Conservation (phyloP, 1,140 invertebrate species). For the Linepithema humile region DNA sequence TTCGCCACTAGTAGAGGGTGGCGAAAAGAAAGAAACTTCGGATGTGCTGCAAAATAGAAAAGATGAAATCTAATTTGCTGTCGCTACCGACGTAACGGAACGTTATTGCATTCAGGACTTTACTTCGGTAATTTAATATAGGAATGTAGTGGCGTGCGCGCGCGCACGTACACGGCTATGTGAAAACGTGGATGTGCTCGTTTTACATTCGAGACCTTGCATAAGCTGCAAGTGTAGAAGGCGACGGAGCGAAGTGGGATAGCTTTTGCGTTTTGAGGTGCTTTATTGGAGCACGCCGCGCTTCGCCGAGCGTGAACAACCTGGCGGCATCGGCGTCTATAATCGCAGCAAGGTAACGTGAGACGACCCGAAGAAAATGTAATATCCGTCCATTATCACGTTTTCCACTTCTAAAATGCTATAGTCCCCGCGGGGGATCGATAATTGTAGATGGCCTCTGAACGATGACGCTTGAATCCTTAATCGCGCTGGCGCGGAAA, state of each 20-base stretch:
- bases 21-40: neutral
- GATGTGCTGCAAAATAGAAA: neutral
- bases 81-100: slow-evolving; percentile 4
- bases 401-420: slow-evolving; percentile 32
- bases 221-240: slow-evolving; percentile 5
- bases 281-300: slow-evolving; percentile 16
- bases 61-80: slow-evolving; percentile 15
- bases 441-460: slow-evolving; percentile 16
- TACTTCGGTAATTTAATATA: slow-evolving; percentile 29
- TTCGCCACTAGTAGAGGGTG: neutral
- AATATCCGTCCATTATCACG: slow-evolving; percentile 56
- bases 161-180: neutral
- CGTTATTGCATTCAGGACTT: slow-evolving; percentile 35
- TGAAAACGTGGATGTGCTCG: neutral
- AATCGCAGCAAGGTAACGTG: slow-evolving; percentile 61
- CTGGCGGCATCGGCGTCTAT: slow-evolving; percentile 61
- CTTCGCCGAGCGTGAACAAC: slow-evolving; percentile 63
- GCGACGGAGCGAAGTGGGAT: neutral
- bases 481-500: neutral
- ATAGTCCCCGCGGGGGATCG: neutral
- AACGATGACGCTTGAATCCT: slow-evolving; percentile 27
- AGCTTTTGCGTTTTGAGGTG: slow-evolving; percentile 44
- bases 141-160: neutral
- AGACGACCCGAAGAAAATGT: slow-evolving; percentile 62
- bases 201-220: slow-evolving; percentile 40